Evolutionary conservation across 2,888 invertebrate genomes (phyloP), one percentile per base, ranked within the genome.

Genomic region (Orthosia incerta): DNA sequence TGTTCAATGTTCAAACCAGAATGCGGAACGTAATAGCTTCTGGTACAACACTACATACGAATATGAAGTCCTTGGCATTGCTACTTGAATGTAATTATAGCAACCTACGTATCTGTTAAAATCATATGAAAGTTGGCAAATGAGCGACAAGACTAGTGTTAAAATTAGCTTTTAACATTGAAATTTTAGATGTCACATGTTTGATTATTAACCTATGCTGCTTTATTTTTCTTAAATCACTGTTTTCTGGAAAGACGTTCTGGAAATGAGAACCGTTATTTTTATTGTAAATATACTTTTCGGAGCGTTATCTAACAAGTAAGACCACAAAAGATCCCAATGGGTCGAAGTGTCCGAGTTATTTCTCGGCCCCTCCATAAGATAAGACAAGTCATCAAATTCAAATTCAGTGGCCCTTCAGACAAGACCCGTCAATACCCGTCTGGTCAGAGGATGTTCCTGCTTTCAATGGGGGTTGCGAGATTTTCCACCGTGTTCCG

Each of bases 11-110:
- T 46, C 13, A 26, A 62, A 61, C 13, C 39, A 61, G 66, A 69
- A 76, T 73, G 59, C 76, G 77, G 77, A 80, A 78, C 73, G 55
- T 48, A 56, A 45, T 74, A 71, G 79, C 23, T 69, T 63, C 66
- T 66, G 48, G 51, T 69, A 62, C 62, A 61, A 73, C 62, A 68
- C 60, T 71, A 69, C 53, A 75, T 79, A 80, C 69, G 72, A 79
- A 60, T 76, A 23, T 46, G 4, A 62, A 81, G 92, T 91, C 95
- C 95, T 95, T 96, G 96, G 95, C 95, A 95, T 91, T 95, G 95
- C 85, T 91, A 92, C 92, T 93, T 93, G 92, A 92, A 93, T 95
- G 93, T 95, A 95, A 94, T 94, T 94, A 93, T 95, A 95, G 92
- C 93, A 90, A 91, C 91, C 88, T 89, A 89, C 92, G 93, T 94